Evolutionary conservation across 1,140 invertebrate species (phyloP).

Genomic region (Nylanderia fulva): DNA sequence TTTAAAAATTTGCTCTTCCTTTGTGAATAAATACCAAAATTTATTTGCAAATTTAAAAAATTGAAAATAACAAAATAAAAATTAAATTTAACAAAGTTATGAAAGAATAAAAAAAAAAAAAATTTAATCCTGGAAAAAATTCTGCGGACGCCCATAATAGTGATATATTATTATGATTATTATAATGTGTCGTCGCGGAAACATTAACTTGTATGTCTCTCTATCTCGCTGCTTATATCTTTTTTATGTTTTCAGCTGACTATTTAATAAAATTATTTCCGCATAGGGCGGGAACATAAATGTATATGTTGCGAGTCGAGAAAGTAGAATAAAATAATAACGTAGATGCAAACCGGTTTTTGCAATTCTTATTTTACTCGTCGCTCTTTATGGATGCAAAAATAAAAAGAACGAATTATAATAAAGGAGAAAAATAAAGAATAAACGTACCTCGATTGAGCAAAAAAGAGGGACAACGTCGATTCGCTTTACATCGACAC

Average conservation of each 20-base stretch:
- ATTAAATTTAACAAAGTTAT: no score
- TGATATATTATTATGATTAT: not conserved
- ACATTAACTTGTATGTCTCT: constrained; percentile 13
- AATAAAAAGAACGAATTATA: not conserved
- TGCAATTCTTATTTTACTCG: constrained; percentile 12
- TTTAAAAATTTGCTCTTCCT: no score
- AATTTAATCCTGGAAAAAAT: no score
- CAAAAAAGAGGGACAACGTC: not conserved
- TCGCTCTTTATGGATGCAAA: not conserved
- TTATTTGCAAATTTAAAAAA: no score
- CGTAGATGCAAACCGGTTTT: constrained; percentile 33
- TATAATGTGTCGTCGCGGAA: not conserved
- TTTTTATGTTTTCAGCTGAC: not conserved
- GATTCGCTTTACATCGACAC: not conserved
- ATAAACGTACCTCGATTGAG: not conserved
- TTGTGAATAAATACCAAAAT: no score
- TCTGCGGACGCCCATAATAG: no score
- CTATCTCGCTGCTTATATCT: not conserved
- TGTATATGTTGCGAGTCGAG: constrained; percentile 28
- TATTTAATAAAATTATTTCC: constrained; percentile 39
- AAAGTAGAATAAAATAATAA: constrained; percentile 47
- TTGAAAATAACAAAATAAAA: no score
- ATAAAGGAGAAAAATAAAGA: not conserved
- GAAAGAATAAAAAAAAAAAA: no score
- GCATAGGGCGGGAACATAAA: constrained; percentile 32